Evolutionary conservation across 2,113 vertebrate species (phyloP), one percentile per base, ranked within the genome.

Genomic region (Myotis brandtii): DNA sequence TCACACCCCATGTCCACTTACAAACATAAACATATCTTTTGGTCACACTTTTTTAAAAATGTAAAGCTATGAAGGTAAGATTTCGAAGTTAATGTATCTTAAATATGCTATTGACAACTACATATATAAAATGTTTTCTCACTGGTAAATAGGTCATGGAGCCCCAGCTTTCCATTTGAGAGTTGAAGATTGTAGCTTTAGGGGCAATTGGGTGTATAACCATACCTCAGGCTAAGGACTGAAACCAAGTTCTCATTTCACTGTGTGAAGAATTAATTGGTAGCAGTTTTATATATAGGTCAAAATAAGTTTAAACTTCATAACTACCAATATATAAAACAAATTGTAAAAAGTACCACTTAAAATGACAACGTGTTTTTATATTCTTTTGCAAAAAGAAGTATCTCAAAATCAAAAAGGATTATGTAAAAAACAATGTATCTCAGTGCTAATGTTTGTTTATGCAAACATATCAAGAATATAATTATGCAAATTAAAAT

Each of bases 101-200:
- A 72, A 80, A 12, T 40, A 59, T 34, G 18, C 75, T 62, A 7
- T 59, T 80, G 76, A 84, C 46, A 92, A 46, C 16, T 64, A 12
- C 43, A 87, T 76, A 32, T 64, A 32, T 84, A 92, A 86, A 59
- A 72, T 76, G 9, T 75, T 92, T 92, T 77, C 64, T 89, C 12
- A 12, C 66, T 83, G 30, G 20, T 27, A 94, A 88, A 40, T 89
- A 92, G 93, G 94, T 92, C 87, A 91, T 27, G 17, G 34, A 82
- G 10, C 80, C 27, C 10, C 3, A 86, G 11, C 4, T 75, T 50
- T 21, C 50, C 50, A 37, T 67, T 62, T 75, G 70, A 25, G 66
- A 82, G n/a, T 30, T 77, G 62, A 62, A 94, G 89, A 86, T 16
- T 48, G 0, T 64, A 83, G 18, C 64, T 80, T 52, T 70, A 30